Evolutionary conservation across 1,140 invertebrate species (phyloP).

Genomic region (Sinella curviseta): DNA sequence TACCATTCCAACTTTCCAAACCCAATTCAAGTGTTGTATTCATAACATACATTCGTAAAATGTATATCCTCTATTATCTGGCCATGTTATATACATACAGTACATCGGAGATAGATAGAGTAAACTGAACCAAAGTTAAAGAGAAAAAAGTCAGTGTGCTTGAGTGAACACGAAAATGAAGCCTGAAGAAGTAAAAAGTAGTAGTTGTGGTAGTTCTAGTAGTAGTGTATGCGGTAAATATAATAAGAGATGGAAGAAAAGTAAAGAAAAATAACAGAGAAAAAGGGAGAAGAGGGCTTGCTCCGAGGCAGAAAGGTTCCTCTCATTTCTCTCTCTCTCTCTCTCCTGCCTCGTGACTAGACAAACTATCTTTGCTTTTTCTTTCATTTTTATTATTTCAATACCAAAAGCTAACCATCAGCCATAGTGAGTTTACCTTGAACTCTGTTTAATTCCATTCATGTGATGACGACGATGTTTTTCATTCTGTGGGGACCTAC

Average conservation of each 20-base stretch:
- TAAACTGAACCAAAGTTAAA: background rate
- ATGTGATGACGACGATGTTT: background rate
- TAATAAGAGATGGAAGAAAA: background rate
- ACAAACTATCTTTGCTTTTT: background rate
- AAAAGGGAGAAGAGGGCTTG: background rate
- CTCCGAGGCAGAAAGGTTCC: conserved; percentile 22
- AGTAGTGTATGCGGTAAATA: background rate
- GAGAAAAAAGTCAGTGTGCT: conserved; percentile 37
- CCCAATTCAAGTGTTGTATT: background rate
- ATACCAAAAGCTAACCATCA: background rate
- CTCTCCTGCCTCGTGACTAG: background rate
- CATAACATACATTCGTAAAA: background rate
- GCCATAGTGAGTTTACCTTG: background rate
- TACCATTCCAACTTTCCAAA: background rate
- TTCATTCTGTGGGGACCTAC: background rate
- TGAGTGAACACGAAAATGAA: conserved; percentile 50
- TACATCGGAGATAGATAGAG: background rate
- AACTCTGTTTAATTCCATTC: background rate
- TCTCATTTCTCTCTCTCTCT: too few species aligned
- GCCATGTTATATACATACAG: too few species aligned
- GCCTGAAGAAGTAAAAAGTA: conserved; percentile 30
- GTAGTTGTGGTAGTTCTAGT: background rate
- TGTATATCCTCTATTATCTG: background rate
- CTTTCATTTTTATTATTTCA: background rate
- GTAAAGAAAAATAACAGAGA: background rate